phyloP scores from a whole-genome alignment of 2,888 invertebrate genomes.

The Lasioglossum lativentre region DNA sequence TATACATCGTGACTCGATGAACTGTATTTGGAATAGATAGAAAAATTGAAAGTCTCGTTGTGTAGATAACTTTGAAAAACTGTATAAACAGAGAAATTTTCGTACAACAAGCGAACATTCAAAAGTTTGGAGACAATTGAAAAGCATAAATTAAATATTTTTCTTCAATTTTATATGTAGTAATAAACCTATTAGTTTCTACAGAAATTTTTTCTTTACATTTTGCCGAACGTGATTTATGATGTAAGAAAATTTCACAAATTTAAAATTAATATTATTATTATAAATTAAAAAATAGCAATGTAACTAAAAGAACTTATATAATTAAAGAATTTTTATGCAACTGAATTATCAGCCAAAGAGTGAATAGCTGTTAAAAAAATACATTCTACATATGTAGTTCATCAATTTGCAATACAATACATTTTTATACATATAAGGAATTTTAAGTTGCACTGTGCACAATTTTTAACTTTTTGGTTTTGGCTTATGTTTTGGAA shows the following conservation, averaged over 20 bases:
- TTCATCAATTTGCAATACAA: neutral
- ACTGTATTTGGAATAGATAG: neutral
- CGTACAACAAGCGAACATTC: neutral
- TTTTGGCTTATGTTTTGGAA: too few species aligned
- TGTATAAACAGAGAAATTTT: too few species aligned
- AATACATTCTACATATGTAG: neutral
- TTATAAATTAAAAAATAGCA: neutral
- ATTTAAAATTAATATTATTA: neutral
- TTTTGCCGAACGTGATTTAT: neutral
- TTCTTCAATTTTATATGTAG: neutral
- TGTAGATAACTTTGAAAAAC: neutral
- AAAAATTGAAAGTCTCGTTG: neutral
- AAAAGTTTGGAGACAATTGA: neutral
- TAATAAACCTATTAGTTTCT: neutral
- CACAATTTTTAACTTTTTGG: too few species aligned
- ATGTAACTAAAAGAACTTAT: neutral
- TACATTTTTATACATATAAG: too few species aligned
- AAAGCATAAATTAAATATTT: neutral
- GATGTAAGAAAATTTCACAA: neutral
- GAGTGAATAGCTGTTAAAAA: neutral
- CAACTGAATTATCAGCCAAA: neutral
- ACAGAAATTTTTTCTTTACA: neutral
- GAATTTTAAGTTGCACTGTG: neutral
- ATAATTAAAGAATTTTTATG: neutral
- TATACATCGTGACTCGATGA: slow-evolving; percentile 34